phyloP scores from a whole-genome alignment of 2,888 invertebrate genomes.

The Phyto melanocephala region DNA sequence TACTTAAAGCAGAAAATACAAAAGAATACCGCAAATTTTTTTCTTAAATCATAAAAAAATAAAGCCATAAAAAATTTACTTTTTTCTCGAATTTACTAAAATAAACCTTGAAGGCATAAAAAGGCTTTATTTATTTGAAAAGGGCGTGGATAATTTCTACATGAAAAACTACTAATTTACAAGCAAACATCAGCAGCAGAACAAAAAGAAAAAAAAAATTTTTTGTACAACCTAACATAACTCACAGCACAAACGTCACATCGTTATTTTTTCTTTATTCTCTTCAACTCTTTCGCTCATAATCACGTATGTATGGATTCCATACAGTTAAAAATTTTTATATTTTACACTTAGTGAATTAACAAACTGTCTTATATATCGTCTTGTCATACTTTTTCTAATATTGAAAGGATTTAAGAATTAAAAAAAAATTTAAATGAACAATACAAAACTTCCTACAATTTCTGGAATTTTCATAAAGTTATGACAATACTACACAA shows the following conservation, averaged over 20 bases:
- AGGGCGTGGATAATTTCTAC: constrained; percentile 48
- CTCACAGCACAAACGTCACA: not conserved
- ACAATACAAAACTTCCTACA: no score
- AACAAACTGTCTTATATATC: not conserved
- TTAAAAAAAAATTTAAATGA: no score
- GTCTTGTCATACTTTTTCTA: no score
- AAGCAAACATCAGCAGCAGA: not conserved
- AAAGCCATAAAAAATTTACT: not conserved
- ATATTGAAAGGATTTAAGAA: no score
- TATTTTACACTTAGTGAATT: no score
- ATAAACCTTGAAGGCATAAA: constrained; percentile 18
- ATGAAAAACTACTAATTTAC: constrained; percentile 33
- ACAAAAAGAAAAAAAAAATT: not conserved
- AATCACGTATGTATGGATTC: not conserved
- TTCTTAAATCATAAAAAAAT: not conserved
- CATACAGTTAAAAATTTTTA: not conserved
- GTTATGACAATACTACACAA: no score
- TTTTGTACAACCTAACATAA: constrained; percentile 3
- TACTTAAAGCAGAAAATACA: not conserved
- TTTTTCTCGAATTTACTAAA: not conserved
- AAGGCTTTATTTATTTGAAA: constrained; percentile 31
- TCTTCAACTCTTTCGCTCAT: not conserved
- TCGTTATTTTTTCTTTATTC: not conserved
- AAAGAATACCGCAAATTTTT: not conserved
- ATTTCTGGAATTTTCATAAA: no score